Conservation (phyloP, 2,797 vertebrate genomes). For the Malurus splendens region DNA sequence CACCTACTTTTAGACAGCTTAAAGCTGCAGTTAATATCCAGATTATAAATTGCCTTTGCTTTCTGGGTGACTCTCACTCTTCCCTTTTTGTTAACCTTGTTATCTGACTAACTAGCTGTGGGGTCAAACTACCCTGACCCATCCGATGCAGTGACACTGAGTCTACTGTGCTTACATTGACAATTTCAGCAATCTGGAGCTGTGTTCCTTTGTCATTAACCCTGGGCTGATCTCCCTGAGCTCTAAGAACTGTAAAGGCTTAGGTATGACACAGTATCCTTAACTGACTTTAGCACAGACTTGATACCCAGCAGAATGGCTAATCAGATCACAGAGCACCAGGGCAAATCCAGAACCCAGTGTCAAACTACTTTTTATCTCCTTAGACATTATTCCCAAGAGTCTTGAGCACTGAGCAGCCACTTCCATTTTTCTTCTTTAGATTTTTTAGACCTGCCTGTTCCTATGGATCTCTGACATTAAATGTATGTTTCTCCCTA, state of each 20-base stretch:
- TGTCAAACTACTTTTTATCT: not conserved
- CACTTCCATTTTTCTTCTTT: not conserved
- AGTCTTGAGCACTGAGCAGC: not conserved
- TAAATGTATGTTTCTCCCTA: not conserved
- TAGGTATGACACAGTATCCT: conserved; percentile 5
- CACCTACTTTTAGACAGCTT: not conserved
- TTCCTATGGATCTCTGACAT: not conserved
- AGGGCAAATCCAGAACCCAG: not conserved
- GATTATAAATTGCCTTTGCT: not conserved
- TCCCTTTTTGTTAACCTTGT: not conserved
- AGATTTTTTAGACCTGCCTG: not conserved
- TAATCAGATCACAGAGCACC: not conserved
- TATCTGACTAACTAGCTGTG: not conserved
- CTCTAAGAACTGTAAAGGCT: not conserved
- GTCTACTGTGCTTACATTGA: not conserved
- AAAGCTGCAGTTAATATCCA: not conserved
- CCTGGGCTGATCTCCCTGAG: not conserved
- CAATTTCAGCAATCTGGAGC: not conserved
- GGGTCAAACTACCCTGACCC: conserved; percentile 6
- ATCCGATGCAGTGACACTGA: not conserved
- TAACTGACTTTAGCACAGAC: not conserved
- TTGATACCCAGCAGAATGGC: not conserved
- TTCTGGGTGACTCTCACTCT: not conserved
- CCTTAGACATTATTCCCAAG: not conserved
- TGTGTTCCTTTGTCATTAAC: not conserved